These are phyloP conservation scores for Ephydatia muelleri DNA, from an alignment of 37 sponge, comb jelly and placozoan genomes.

Conservation along the genomic window DNA sequence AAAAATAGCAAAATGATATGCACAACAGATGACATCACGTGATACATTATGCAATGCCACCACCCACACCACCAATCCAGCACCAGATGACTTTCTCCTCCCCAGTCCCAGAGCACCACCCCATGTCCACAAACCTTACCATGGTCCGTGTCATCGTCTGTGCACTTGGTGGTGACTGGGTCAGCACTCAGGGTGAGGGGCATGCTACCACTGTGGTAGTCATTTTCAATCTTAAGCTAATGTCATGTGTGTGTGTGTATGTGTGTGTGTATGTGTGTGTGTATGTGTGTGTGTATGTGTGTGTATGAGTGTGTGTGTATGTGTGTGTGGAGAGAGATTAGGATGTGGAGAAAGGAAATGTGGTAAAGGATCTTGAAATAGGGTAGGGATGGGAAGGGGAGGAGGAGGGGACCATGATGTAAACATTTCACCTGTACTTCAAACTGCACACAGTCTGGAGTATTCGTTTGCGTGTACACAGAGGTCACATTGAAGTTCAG, in stretches of 20 bases:
- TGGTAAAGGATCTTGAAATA: not conserved
- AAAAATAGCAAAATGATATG: not conserved
- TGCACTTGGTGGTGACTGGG: not conserved
- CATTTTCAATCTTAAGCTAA: conserved; percentile 49
- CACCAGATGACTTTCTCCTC: too few species aligned
- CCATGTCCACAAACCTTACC: not conserved
- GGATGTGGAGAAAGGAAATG: not conserved
- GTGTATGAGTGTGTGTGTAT: not conserved
- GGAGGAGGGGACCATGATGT: conserved; percentile 7
- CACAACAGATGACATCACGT: not conserved
- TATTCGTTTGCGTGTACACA: too few species aligned
- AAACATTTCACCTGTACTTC: too few species aligned
- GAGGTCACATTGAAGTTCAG: too few species aligned
- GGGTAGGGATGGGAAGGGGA: not conserved
- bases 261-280: conserved; percentile 1
- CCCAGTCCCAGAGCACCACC: not conserved
- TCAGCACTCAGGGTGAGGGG: conserved; percentile 41
- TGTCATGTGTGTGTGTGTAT: not conserved
- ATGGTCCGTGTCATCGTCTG: not conserved
- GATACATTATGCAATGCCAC: too few species aligned
- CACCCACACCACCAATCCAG: too few species aligned
- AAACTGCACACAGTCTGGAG: too few species aligned
- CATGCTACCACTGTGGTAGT: conserved; percentile 48
- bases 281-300: conserved; percentile 1
- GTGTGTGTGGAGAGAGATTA: not conserved